phyloP scores from a whole-genome alignment of 2,888 invertebrate species.

The Drosophila prostipennis region DNA sequence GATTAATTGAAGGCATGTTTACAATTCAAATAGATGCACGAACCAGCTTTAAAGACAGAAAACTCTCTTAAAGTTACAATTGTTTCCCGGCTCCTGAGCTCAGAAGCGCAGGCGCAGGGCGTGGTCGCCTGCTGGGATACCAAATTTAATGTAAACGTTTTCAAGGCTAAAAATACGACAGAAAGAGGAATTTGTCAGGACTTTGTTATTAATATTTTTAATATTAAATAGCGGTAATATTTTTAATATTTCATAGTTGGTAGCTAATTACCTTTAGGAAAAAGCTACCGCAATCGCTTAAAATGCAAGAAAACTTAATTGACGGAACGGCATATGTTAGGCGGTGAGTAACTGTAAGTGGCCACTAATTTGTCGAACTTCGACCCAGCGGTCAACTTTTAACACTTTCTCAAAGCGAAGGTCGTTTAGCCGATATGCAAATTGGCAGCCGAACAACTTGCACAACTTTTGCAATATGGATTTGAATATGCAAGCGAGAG shows the following conservation, averaged over 20 bases:
- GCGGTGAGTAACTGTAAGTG: constrained; percentile 4
- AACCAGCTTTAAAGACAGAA: background rate
- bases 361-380: background rate
- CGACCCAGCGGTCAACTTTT: constrained; percentile 26
- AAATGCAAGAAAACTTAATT: too few species aligned
- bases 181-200: too few species aligned
- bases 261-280: too few species aligned
- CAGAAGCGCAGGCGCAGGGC: constrained; percentile 1
- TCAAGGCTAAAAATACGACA: too few species aligned
- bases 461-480: background rate
- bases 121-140: background rate
- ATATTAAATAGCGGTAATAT: too few species aligned
- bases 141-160: background rate
- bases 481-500: too few species aligned
- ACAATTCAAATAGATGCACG: too few species aligned
- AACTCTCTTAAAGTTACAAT: background rate
- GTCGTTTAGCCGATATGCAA: constrained; percentile 49
- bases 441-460: constrained; percentile 6
- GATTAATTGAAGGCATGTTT: too few species aligned
- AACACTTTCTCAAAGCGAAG: constrained; percentile 49
- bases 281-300: too few species aligned
- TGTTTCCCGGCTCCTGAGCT: background rate
- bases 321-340: background rate
- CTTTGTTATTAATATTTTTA: too few species aligned
- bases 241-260: too few species aligned